These are phyloP conservation scores for Terrapene triunguis DNA, from an alignment of 2,113 vertebrate genomes.

Conservation along the genomic window DNA sequence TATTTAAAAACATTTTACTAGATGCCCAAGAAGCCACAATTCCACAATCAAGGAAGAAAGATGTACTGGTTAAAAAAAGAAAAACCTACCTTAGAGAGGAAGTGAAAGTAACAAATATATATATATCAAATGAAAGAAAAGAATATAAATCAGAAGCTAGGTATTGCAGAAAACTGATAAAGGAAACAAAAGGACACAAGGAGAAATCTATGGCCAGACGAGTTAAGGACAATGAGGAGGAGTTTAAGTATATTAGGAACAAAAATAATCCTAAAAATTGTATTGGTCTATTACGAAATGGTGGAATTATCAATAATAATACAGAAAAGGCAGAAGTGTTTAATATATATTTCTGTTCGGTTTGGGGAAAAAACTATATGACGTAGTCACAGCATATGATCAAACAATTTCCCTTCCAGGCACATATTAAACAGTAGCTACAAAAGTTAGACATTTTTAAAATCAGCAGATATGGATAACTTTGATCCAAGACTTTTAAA, in stretches of 20 bases:
- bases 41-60: background rate
- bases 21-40: background rate
- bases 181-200: background rate
- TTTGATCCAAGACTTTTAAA: too few relatives aligned
- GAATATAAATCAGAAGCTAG: background rate
- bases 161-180: background rate
- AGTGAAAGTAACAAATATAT: background rate
- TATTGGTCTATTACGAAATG: background rate
- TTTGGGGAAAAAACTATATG: background rate
- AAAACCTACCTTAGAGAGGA: background rate
- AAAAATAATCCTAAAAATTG: background rate
- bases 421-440: too few relatives aligned
- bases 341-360: background rate
- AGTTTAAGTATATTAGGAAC: background rate
- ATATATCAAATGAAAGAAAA: background rate
- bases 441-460: too few relatives aligned
- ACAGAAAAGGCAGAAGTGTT: background rate
- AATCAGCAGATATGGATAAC: too few relatives aligned
- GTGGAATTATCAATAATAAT: background rate
- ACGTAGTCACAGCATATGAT: background rate
- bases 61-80: background rate
- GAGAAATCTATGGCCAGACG: background rate
- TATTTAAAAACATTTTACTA: background rate
- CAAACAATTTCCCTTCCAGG: too few relatives aligned
- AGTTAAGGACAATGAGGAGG: background rate